A percentile compares a stretch with the other conserved stretches of the same genome.
These are phyloP conservation scores for Scaptomyza montana DNA, from an alignment of 1,140 invertebrate species.

Conservation along the genomic window DNA sequence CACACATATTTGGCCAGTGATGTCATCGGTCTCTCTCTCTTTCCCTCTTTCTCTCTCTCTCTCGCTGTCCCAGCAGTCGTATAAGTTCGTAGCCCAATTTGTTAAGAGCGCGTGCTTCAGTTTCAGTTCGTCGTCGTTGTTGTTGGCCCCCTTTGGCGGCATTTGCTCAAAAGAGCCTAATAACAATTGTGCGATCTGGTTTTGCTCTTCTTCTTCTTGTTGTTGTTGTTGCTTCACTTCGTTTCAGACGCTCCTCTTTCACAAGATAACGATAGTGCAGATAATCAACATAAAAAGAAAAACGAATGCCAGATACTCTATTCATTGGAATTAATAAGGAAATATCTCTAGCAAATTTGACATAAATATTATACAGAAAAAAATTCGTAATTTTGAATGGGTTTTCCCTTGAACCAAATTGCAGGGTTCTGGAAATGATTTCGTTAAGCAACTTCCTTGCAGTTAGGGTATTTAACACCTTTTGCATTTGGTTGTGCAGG, in stretches of 20 bases:
- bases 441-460: not conserved
- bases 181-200: conserved; percentile 76
- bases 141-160: conserved; percentile 47
- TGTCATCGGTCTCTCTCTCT: conserved; percentile 54
- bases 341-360: no score
- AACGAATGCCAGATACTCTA: conserved; percentile 41
- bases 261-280: conserved; percentile 39
- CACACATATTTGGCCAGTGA: conserved; percentile 72
- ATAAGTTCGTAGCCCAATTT: conserved; percentile 79
- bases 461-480: conserved; percentile 23
- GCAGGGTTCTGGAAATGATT: no score
- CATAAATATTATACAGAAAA: no score
- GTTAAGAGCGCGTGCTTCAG: conserved; percentile 78
- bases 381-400: no score
- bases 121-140: conserved; percentile 45
- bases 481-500: conserved; percentile 45
- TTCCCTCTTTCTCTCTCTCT: no score
- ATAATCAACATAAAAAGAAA: not conserved
- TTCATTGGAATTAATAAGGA: no score
- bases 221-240: conserved; percentile 27
- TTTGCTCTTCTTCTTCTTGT: conserved; percentile 35
- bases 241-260: conserved; percentile 41
- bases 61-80: conserved; percentile 32
- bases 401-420: no score
- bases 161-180: conserved; percentile 76